Evolutionary conservation across 2,113 vertebrate genomes (phyloP).

Genomic region (Strix uralensis): DNA sequence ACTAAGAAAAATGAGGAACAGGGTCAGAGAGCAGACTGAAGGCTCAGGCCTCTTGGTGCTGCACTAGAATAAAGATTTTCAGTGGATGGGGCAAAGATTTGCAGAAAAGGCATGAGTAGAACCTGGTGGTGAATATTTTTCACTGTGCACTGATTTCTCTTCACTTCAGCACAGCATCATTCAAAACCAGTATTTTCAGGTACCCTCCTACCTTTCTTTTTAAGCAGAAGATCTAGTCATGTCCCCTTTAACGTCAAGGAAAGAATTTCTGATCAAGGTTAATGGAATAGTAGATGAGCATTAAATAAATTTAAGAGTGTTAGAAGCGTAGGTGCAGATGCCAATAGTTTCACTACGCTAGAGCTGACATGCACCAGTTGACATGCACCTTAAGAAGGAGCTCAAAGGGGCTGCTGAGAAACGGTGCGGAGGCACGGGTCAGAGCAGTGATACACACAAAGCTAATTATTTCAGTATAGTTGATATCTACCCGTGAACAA

Average conservation of each 20-base stretch:
- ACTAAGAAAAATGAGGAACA: background rate
- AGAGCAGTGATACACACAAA: background rate
- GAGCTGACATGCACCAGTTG: background rate
- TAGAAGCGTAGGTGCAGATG: background rate
- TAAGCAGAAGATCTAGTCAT: background rate
- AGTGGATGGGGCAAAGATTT: background rate
- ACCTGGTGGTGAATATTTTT: background rate
- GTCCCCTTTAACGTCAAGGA: background rate
- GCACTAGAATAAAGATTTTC: background rate
- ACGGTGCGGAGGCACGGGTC: rapidly evolving
- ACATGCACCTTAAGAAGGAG: background rate
- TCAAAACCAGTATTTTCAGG: background rate
- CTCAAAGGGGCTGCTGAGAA: background rate
- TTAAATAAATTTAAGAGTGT: background rate
- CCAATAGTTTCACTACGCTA: rapidly evolving
- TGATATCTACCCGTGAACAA: background rate
- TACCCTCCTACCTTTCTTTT: background rate
- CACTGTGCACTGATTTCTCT: background rate
- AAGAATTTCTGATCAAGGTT: background rate
- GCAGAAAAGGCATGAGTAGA: background rate
- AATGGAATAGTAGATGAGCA: background rate
- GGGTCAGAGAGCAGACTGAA: background rate
- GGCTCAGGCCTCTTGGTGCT: background rate
- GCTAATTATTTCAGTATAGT: background rate
- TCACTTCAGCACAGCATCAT: background rate